A percentile compares a stretch with the other conserved stretches of the same genome.
These are phyloP conservation scores for Epistrophella euchroma DNA, from an alignment of 2,888 invertebrate species.

Conservation along the genomic window DNA sequence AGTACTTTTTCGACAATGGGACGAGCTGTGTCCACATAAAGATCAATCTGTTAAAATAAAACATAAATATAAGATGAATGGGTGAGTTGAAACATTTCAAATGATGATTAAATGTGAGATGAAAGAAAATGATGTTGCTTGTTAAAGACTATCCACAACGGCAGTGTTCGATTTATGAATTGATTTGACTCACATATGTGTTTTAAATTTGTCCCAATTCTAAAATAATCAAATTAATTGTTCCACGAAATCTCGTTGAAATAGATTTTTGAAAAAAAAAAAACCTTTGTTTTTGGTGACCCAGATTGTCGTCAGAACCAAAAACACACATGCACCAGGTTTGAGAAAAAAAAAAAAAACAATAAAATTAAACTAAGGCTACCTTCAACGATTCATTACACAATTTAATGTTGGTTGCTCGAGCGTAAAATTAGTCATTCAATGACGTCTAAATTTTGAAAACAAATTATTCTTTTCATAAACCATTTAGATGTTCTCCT, in stretches of 20 bases:
- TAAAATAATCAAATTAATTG: neutral
- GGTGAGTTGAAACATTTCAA: neutral
- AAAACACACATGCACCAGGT: neutral
- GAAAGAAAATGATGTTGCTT: neutral
- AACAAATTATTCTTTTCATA: constrained; percentile 35
- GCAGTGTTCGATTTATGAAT: neutral
- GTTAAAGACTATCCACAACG: neutral
- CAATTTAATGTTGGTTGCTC: neutral
- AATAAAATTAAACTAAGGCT: neutral
- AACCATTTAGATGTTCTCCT: constrained; percentile 16
- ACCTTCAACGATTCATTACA: constrained; percentile 17
- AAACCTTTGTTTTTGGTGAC: neutral
- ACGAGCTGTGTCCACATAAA: constrained; percentile 97
- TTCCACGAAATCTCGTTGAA: neutral
- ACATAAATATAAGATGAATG: neutral
- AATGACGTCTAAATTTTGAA: constrained; percentile 19
- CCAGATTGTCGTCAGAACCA: neutral
- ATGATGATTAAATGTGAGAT: neutral
- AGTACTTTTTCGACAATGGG: constrained; percentile 98
- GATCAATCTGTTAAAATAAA: constrained; percentile 88
- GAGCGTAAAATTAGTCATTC: constrained; percentile 47
- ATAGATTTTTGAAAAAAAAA: neutral
- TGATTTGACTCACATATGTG: neutral
- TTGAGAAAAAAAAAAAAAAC: neutral
- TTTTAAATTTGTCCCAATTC: neutral